phyloP scores from a whole-genome alignment of 2,113 vertebrate species.

The Gorsachius goisagi region DNA sequence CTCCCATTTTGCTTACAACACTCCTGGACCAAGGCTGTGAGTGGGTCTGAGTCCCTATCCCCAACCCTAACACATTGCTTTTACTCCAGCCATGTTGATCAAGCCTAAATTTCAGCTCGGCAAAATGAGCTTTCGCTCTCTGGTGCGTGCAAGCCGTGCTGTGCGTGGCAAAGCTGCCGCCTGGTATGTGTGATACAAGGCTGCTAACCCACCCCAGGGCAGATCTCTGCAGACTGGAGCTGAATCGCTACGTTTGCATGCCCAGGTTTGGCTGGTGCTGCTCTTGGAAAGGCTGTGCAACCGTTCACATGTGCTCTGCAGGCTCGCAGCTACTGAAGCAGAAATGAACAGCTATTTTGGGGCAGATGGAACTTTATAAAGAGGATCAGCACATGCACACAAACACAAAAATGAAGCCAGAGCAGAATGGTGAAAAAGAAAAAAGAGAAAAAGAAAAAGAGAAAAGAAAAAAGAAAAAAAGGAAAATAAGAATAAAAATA shows the following conservation, averaged over 20 bases:
- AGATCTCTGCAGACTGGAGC: background rate
- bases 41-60: background rate
- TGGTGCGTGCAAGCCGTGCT: accelerated
- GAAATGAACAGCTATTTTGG: background rate
- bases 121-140: background rate
- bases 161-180: background rate
- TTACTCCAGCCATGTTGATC: background rate
- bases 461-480: accelerated
- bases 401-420: background rate
- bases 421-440: accelerated
- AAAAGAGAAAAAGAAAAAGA: too few species aligned
- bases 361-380: background rate
- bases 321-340: background rate
- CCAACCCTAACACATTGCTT: background rate
- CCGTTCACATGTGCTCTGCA: background rate
- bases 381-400: background rate
- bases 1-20: background rate
- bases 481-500: accelerated
- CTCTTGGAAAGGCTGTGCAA: background rate
- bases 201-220: background rate
- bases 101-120: accelerated
- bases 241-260: background rate
- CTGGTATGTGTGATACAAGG: accelerated
- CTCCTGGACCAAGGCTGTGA: accelerated
- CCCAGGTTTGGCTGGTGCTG: accelerated